phyloP scores from a whole-genome alignment of 2,797 vertebrate species.

The Pseudocheirus occidentalis region DNA sequence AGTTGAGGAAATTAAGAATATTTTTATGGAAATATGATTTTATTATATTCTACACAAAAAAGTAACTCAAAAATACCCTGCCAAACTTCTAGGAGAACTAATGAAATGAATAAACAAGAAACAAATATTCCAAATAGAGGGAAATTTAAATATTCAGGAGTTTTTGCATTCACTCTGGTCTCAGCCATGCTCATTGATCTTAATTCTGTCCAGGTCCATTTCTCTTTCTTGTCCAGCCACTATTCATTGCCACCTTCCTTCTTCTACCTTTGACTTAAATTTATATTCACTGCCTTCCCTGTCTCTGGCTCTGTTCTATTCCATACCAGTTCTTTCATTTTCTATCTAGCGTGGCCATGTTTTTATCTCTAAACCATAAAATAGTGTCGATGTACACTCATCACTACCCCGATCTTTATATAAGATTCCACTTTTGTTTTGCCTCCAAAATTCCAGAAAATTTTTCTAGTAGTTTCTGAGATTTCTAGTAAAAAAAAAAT shows the following conservation, averaged over 20 bases:
- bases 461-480: conserved; percentile 13
- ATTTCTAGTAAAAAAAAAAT: conserved; percentile 20
- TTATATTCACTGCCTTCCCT: background rate
- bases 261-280: background rate
- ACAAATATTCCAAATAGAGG: background rate
- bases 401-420: background rate
- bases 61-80: background rate
- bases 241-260: background rate
- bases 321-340: background rate
- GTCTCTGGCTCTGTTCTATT: background rate
- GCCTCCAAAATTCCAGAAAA: background rate
- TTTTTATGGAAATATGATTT: conserved; percentile 28
- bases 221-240: conserved; percentile 34
- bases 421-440: background rate
- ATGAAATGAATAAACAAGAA: background rate
- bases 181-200: background rate
- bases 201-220: conserved; percentile 6
- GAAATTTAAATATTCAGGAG: background rate
- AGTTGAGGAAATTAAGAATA: background rate
- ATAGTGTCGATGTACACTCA: background rate
- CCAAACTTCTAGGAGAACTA: background rate
- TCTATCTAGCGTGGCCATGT: background rate
- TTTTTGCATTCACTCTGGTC: background rate
- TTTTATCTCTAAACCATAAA: background rate
- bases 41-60: background rate